Evolutionary conservation across 2,113 vertebrate genomes (phyloP), one percentile per base, ranked within the genome.

Genomic region (Cariama cristata): DNA sequence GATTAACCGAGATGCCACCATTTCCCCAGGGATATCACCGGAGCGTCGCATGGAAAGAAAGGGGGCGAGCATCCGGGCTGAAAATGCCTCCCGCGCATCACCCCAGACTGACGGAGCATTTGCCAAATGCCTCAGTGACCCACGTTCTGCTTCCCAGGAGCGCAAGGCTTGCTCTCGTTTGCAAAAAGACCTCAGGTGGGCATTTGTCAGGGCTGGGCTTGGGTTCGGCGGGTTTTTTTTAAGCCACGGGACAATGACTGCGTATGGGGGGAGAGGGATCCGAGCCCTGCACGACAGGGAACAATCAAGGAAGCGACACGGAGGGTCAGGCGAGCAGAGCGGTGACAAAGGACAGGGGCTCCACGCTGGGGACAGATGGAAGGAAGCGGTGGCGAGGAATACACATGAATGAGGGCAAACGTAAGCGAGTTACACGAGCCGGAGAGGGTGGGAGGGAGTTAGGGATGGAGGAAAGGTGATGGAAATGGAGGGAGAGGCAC

Each of bases 311-410:
- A 89, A 88, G 82, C 3, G 33, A 84, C 87, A 62, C 40, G 8
- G 93, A 96, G 94, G 96, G 96, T 93, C 91, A 91, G 91, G 91
- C 45, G 42, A 86, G 89, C 81, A 49, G 93, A 86, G 94, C 24
- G 0, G 91, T 28, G 94, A 96, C 96, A 96, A 96, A 97, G 96
- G 91, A 80, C 4, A 0, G 45, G 82, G 86, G 86, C 56, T 95
- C 76, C 93, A 35, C 1, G 94, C 93, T 93, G 86, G 92, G 96
- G 92, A 73, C 94, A 96, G 91, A 97, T 86, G 97, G 96, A 72
- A 79, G 77, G 71, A 66, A 94, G 17, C 55, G 2, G 63, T 47
- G 74, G 66, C 58, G 11, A 83, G 96, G 58, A 75, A 94, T 14
- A 35, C 33, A 76, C 80, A 52, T 2, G 88, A 95, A 83, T 12